Conservation (phyloP, 2,113 vertebrate species). For the Ceuthmochares aereus region DNA sequence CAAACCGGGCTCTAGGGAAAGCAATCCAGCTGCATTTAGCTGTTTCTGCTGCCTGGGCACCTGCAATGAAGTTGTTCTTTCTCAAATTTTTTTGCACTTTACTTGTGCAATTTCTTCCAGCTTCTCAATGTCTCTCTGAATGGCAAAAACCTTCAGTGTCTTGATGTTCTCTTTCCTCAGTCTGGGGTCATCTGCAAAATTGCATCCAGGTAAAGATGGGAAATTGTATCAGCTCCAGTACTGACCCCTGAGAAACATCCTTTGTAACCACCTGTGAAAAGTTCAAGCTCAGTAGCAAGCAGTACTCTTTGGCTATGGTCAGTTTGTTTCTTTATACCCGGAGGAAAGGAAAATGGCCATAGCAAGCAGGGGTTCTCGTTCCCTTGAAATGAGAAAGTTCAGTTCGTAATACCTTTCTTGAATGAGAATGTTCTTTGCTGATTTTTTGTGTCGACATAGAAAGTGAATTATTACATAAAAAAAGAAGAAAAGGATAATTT, state of each 20-base stretch:
- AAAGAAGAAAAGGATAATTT: not conserved
- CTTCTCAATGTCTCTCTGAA: not conserved
- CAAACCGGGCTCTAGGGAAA: not conserved
- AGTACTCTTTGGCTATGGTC: not conserved
- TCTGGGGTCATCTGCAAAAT: not conserved
- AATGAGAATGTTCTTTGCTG: not conserved
- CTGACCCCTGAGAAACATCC: not conserved
- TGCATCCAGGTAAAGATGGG: not conserved
- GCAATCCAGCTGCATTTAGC: not conserved
- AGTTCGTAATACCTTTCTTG: not conserved
- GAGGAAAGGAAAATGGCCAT: not conserved
- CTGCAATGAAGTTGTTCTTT: not conserved
- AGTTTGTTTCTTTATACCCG: not conserved
- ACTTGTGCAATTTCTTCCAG: not conserved
- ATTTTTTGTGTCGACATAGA: not conserved
- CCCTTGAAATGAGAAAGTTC: not conserved
- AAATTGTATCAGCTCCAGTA: not conserved
- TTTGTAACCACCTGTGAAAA: not conserved
- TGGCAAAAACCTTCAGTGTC: not conserved
- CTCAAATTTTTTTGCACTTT: not conserved
- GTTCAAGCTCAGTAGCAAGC: not conserved
- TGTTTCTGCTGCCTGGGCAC: not conserved
- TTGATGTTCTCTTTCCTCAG: not conserved
- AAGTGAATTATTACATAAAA: not conserved
- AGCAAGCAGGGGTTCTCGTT: not conserved